Percentiles rank a stretch among this genome's conserved stretches.
These are phyloP conservation scores for Lagocephalus sceleratus DNA, from an alignment of 2,797 vertebrate species.

Conservation along the genomic window DNA sequence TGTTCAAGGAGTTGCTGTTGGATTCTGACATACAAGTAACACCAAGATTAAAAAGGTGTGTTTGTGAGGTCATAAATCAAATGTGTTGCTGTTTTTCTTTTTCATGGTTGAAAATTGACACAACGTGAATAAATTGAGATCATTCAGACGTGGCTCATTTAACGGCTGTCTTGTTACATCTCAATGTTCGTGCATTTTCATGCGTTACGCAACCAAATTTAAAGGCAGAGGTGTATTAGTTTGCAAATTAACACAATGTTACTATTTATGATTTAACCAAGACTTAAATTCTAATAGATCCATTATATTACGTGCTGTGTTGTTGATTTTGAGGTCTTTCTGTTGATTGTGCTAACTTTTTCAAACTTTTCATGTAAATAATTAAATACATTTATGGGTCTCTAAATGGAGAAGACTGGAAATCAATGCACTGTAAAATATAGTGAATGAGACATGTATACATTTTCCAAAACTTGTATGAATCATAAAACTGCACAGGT, in stretches of 20 bases:
- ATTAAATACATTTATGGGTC: slow-evolving; percentile 62
- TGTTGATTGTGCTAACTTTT: slow-evolving; percentile 45
- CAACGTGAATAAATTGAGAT: slow-evolving; percentile 41
- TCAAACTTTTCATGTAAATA: slow-evolving; percentile 73
- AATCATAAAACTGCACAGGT: slow-evolving; percentile 54
- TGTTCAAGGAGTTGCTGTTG: slow-evolving; percentile 21
- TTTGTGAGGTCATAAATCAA: slow-evolving; percentile 38
- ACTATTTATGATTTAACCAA: slow-evolving; percentile 9
- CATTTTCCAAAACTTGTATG: slow-evolving; percentile 44
- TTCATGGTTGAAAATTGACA: too few species aligned
- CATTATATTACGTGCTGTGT: slow-evolving; percentile 31
- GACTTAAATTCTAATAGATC: slow-evolving; percentile 25
- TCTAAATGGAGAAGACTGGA: slow-evolving; percentile 57
- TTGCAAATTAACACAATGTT: slow-evolving; percentile 27
- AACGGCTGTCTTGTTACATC: slow-evolving; percentile 26
- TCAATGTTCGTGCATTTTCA: slow-evolving; percentile 22
- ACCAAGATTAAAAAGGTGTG: slow-evolving; percentile 8
- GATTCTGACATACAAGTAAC: slow-evolving; percentile 14
- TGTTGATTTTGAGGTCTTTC: slow-evolving; percentile 34
- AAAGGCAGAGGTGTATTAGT: slow-evolving; percentile 30
- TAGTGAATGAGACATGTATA: slow-evolving; percentile 61
- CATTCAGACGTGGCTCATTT: slow-evolving; percentile 11
- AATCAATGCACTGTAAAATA: slow-evolving; percentile 66
- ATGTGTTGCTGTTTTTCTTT: slow-evolving; percentile 10
- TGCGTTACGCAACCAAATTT: slow-evolving; percentile 35